A percentile compares a stretch with the other conserved stretches of the same genome.
Evolutionary conservation across 2,888 invertebrate species (phyloP).

Genomic region (Sturmia bella): DNA sequence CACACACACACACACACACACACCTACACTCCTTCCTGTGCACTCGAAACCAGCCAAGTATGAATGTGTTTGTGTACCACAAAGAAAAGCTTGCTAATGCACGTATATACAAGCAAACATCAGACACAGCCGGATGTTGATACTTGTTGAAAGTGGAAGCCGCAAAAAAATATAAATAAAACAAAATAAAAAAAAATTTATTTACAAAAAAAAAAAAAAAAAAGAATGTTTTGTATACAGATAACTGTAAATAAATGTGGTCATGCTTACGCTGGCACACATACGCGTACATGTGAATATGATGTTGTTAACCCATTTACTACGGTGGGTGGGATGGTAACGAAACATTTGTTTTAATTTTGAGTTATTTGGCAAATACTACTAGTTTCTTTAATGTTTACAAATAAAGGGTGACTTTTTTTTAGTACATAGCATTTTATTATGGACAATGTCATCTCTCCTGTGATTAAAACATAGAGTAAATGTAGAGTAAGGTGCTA

Average conservation of each 20-base stretch:
- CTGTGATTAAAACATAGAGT: too few species aligned
- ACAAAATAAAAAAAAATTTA: neutral
- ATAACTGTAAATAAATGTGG: conserved; percentile 8
- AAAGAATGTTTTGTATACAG: neutral
- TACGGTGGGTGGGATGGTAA: too few species aligned
- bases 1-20: neutral
- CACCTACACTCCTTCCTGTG: neutral
- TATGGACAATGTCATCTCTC: too few species aligned
- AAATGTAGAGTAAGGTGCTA: too few species aligned
- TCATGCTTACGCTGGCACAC: neutral
- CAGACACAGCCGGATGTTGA: conserved; percentile 52
- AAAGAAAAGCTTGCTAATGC: conserved; percentile 34
- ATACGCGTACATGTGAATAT: too few species aligned
- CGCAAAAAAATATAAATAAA: conserved; percentile 1
- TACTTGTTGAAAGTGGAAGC: conserved; percentile 25
- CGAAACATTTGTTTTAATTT: too few species aligned
- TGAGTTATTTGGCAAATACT: too few species aligned
- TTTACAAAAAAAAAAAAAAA: neutral
- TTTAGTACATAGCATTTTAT: too few species aligned
- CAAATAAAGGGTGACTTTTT: too few species aligned
- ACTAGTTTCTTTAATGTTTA: too few species aligned
- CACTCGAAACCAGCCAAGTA: conserved; percentile 19
- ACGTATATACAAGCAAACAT: too few species aligned
- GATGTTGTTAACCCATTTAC: too few species aligned
- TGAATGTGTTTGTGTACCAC: conserved; percentile 27